Conservation (phyloP, 2,113 vertebrate genomes). For the Psittacula cyanocephala region DNA sequence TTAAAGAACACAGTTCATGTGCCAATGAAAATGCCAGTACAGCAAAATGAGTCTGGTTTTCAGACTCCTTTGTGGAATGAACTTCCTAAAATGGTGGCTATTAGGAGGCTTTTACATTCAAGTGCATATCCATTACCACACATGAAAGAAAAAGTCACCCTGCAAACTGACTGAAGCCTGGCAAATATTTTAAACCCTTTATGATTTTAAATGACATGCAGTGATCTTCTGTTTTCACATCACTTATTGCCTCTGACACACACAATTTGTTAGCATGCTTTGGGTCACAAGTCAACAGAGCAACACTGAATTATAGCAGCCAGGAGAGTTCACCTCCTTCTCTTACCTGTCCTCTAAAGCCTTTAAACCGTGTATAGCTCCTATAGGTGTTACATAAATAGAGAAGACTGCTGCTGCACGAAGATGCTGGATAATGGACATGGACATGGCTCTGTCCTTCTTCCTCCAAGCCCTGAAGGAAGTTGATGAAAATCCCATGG, state of each 20-base stretch:
- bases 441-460: neutral
- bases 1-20: neutral
- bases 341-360: neutral
- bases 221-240: neutral
- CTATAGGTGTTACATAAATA: neutral
- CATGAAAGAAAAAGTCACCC: neutral
- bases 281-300: neutral
- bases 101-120: constrained; percentile 26
- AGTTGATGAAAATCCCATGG: neutral
- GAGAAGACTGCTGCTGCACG: neutral
- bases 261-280: neutral
- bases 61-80: constrained; percentile 9
- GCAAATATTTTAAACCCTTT: neutral
- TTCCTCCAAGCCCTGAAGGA: neutral
- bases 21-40: neutral
- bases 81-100: neutral
- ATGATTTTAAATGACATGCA: neutral
- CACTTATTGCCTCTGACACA: constrained; percentile 1
- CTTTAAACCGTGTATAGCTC: neutral
- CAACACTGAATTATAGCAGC: neutral
- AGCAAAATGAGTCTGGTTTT: neutral
- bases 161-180: neutral
- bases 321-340: neutral
- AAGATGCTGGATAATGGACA: neutral
- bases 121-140: neutral